phyloP scores from a whole-genome alignment of 2,888 invertebrate genomes.

The Leucophenga maculata region DNA sequence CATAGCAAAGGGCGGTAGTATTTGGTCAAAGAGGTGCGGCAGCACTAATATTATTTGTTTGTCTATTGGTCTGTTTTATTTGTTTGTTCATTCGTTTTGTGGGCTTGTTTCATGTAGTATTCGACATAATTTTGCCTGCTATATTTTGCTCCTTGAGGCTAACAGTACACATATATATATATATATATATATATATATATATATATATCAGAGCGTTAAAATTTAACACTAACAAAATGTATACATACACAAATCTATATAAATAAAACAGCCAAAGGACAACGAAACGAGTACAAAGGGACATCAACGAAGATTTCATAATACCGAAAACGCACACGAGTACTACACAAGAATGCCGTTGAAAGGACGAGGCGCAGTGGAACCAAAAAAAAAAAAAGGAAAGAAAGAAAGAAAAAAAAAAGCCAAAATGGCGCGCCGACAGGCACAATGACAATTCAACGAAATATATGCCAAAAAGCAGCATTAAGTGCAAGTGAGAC shows the following conservation, averaged over 20 bases:
- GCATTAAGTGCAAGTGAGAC: constrained; percentile 14
- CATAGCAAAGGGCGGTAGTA: too few relatives aligned
- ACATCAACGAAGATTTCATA: constrained; percentile 35
- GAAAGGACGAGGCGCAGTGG: constrained; percentile 16
- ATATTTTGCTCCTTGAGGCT: constrained; percentile 33
- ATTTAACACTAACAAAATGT: constrained; percentile 56
- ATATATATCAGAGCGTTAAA: constrained; percentile 35
- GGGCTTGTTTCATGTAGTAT: constrained; percentile 23
- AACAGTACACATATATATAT: constrained; percentile 27
- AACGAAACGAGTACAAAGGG: constrained; percentile 11
- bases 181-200: constrained; percentile 43
- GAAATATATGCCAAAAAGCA: not conserved
- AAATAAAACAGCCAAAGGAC: constrained; percentile 25
- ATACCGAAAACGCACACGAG: constrained; percentile 29
- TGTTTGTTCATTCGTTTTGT: constrained; percentile 16
- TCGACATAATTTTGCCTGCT: constrained; percentile 32
- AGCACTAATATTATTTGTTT: constrained; percentile 34
- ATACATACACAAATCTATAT: constrained; percentile 27
- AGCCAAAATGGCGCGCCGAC: not conserved
- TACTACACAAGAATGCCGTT: not conserved
- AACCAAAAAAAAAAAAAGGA: constrained; percentile 18
- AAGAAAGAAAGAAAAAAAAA: not conserved
- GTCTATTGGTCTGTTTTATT: constrained; percentile 30
- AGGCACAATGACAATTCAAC: not conserved
- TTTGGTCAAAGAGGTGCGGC: constrained; percentile 6